A percentile compares a stretch with the other conserved stretches of the same genome.
These are phyloP conservation scores for Leptestheria dahalacensis DNA, from an alignment of 1,140 invertebrate genomes.

Conservation along the genomic window DNA sequence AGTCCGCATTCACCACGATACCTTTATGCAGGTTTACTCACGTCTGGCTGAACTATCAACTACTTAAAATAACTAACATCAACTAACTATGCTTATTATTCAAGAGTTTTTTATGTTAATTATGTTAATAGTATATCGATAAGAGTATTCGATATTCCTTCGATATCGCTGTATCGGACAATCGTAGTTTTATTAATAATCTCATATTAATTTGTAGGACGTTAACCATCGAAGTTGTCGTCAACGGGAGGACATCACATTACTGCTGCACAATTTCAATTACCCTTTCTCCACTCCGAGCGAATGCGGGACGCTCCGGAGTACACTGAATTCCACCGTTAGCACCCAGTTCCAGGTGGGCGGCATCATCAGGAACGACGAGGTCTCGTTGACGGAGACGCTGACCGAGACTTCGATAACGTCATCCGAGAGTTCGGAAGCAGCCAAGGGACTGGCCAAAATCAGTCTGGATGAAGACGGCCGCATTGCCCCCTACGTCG, in stretches of 20 bases:
- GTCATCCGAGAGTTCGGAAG: constrained; percentile 20
- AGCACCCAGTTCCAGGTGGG: not conserved
- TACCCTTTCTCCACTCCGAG: constrained; percentile 48
- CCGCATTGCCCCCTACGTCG: constrained; percentile 62
- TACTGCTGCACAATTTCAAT: constrained; percentile 75
- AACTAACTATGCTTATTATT: not conserved
- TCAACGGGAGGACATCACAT: constrained; percentile 61
- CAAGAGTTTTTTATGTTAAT: not conserved
- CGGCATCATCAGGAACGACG: not conserved
- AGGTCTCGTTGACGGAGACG: not conserved
- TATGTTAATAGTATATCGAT: not conserved
- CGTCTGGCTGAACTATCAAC: constrained; percentile 26
- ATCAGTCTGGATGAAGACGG: constrained; percentile 39
- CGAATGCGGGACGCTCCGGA: not conserved
- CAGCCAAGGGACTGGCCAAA: constrained; percentile 15
- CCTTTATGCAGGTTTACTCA: constrained; percentile 42
- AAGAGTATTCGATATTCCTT: not conserved
- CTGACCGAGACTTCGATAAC: constrained; percentile 12
- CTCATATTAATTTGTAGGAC: not conserved
- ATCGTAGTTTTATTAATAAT: not conserved
- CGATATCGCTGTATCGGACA: not conserved
- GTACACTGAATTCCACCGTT: constrained; percentile 8
- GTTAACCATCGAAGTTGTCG: constrained; percentile 24
- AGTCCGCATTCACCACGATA: constrained; percentile 64
- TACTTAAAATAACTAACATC: not conserved